A percentile compares a stretch with the other conserved stretches of the same genome.
Conservation (phyloP, 1,140 invertebrate species). For the Drosophila asahinai region DNA sequence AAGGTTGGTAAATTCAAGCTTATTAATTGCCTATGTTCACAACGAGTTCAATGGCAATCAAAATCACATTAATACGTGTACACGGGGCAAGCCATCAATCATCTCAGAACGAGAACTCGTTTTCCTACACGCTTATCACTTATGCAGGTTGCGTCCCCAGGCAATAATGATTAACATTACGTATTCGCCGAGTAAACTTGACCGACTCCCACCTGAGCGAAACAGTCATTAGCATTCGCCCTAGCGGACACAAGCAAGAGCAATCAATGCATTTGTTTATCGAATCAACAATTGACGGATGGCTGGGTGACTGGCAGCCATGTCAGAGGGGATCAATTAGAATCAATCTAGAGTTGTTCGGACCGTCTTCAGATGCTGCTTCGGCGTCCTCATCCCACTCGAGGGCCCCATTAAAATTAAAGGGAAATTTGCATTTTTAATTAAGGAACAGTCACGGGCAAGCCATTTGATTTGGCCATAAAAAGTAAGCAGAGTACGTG, state of each 20-base stretch:
- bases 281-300: constrained; percentile 52
- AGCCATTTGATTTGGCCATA: constrained; percentile 45
- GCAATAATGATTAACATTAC: constrained; percentile 47
- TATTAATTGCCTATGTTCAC: neutral
- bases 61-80: neutral
- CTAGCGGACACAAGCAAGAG: constrained; percentile 22
- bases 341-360: constrained; percentile 52
- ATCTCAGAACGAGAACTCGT: neutral
- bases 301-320: constrained; percentile 33
- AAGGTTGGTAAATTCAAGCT: neutral
- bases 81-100: constrained; percentile 27
- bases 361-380: neutral
- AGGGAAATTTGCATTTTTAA: constrained; percentile 77
- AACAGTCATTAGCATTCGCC: constrained; percentile 48
- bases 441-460: constrained; percentile 57
- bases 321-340: constrained; percentile 66
- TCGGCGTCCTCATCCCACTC: neutral
- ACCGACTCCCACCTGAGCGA: constrained; percentile 51
- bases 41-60: constrained; percentile 1
- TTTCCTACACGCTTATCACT: constrained; percentile 17
- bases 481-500: constrained; percentile 28
- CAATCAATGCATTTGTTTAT: constrained; percentile 65
- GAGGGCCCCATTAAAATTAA: constrained; percentile 52
- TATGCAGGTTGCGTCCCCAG: constrained; percentile 14
- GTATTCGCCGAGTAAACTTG: constrained; percentile 22